These are phyloP conservation scores for Koerneria pararmatus DNA, from an alignment of 2,888 invertebrate genomes.

Conservation along the genomic window DNA sequence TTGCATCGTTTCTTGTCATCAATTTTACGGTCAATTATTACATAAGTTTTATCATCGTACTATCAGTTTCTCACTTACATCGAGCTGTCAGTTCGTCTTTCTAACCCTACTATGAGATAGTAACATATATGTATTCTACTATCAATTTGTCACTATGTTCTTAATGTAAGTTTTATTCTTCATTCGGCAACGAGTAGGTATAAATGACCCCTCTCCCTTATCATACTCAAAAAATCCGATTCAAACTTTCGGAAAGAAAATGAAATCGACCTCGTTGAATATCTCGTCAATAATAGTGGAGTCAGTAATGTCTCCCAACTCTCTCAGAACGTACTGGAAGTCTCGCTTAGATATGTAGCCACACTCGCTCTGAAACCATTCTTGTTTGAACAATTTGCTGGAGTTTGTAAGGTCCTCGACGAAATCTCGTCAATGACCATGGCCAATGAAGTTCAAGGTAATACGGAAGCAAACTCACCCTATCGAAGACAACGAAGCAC, in stretches of 20 bases:
- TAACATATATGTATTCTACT: neutral
- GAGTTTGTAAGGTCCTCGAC: neutral
- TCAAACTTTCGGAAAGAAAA: constrained; percentile 3
- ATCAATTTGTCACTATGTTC: neutral
- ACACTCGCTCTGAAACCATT: constrained; percentile 46
- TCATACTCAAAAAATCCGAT: constrained; percentile 5
- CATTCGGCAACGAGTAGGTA: too few species aligned
- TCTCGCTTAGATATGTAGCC: constrained; percentile 52
- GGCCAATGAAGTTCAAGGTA: neutral
- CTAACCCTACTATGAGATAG: too few species aligned
- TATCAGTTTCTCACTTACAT: too few species aligned
- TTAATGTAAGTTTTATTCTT: too few species aligned
- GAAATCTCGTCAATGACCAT: neutral
- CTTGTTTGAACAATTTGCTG: constrained; percentile 6
- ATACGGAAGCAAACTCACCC: constrained; percentile 34
- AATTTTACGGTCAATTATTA: too few species aligned
- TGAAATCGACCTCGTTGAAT: constrained; percentile 46
- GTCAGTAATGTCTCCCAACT: constrained; percentile 55
- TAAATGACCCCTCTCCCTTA: too few species aligned
- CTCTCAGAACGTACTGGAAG: constrained; percentile 54
- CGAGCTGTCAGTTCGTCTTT: too few species aligned
- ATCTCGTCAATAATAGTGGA: constrained; percentile 53
- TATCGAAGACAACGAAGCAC: constrained; percentile 56
- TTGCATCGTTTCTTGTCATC: too few species aligned
- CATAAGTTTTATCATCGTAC: too few species aligned